Percentiles rank a stretch among this genome's conserved stretches.
phyloP scores from a whole-genome alignment of 2,113 vertebrate genomes.

The Brienomyrus brachyistius region DNA sequence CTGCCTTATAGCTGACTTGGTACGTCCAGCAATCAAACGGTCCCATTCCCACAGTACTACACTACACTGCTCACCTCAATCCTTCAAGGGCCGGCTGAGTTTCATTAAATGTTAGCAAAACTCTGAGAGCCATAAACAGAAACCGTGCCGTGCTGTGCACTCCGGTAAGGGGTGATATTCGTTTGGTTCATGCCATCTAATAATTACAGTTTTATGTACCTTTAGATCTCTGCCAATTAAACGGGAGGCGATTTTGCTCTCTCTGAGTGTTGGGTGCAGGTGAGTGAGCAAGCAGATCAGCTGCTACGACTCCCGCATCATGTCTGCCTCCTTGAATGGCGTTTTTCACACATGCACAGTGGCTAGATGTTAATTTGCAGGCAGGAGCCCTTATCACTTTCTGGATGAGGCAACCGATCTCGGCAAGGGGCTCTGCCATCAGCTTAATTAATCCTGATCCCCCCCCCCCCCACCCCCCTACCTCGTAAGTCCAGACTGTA shows the following conservation, averaged over 20 bases:
- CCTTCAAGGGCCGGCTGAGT: not conserved
- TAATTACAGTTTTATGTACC: not conserved
- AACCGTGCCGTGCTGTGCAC: not conserved
- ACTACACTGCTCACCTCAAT: not conserved
- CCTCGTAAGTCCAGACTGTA: not conserved
- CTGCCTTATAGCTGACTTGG: not conserved
- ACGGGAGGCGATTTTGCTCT: not conserved
- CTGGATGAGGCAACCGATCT: not conserved
- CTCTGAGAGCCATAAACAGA: not conserved
- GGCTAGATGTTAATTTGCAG: not conserved
- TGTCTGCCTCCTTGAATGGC: not conserved
- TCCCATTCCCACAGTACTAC: not conserved
- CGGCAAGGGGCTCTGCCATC: conserved; percentile 8
- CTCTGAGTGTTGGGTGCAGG: not conserved
- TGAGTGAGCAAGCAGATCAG: not conserved
- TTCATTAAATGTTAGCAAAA: conserved; percentile 13
- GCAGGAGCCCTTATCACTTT: not conserved
- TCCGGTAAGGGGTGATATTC: not conserved
- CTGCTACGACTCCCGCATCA: not conserved
- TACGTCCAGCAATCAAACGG: not conserved
- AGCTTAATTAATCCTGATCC: conserved; percentile 23
- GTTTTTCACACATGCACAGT: not conserved
- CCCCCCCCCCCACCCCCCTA: not conserved
- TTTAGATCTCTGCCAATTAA: not conserved
- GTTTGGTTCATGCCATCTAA: not conserved